These are phyloP conservation scores for Periophthalmodon schlosseri DNA, from an alignment of 2,113 vertebrate species.

Conservation along the genomic window DNA sequence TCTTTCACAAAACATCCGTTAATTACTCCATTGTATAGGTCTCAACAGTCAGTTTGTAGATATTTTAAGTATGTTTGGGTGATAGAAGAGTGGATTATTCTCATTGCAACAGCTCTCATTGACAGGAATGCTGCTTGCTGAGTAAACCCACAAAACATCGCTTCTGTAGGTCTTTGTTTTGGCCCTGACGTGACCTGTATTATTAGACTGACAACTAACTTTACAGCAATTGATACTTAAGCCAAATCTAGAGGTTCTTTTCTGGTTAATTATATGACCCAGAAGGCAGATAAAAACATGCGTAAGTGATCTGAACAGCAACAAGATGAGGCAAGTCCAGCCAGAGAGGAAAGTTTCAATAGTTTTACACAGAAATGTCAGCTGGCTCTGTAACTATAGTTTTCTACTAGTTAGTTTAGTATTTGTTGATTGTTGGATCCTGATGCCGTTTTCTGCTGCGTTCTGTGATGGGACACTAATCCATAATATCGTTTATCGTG, in stretches of 20 bases:
- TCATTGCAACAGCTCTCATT: slow-evolving; percentile 26
- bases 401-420: background rate
- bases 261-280: slow-evolving; percentile 22
- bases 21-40: slow-evolving; percentile 24
- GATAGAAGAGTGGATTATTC: slow-evolving; percentile 18
- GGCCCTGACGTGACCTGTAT: slow-evolving; percentile 17
- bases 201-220: slow-evolving; percentile 15
- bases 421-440: no score
- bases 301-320: slow-evolving; percentile 15
- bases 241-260: slow-evolving; percentile 4
- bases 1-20: background rate
- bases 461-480: no score
- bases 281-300: slow-evolving; percentile 51
- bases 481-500: no score
- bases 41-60: slow-evolving; percentile 12
- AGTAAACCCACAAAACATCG: slow-evolving; percentile 51
- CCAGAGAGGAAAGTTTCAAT: slow-evolving; percentile 25
- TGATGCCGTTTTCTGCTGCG: no score
- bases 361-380: slow-evolving; percentile 25
- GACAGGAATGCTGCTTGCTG: slow-evolving; percentile 52
- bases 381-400: slow-evolving; percentile 15
- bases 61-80: slow-evolving; percentile 38
- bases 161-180: slow-evolving; percentile 30
- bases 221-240: slow-evolving; percentile 16
- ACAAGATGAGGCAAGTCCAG: slow-evolving; percentile 62